phyloP scores from a whole-genome alignment of 2,113 vertebrate species.

The Cettia cetti region DNA sequence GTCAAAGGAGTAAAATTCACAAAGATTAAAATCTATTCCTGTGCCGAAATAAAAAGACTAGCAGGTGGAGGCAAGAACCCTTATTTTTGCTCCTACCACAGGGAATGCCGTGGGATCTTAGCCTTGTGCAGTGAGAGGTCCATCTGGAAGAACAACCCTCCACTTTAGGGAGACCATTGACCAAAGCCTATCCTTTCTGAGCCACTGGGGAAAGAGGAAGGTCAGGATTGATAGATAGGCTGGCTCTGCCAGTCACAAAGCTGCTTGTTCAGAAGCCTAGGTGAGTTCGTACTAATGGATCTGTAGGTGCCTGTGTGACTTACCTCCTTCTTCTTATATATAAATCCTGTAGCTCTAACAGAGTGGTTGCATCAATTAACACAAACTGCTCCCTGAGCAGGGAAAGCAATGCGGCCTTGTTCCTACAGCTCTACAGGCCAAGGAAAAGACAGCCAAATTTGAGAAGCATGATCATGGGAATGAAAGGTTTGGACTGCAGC shows the following conservation, averaged over 20 bases:
- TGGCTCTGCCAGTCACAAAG: neutral
- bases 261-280: neutral
- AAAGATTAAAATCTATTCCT: neutral
- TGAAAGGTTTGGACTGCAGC: neutral
- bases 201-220: neutral
- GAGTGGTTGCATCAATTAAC: neutral
- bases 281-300: neutral
- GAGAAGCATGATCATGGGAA: neutral
- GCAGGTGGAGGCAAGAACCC: neutral
- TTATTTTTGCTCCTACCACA: neutral
- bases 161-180: neutral
- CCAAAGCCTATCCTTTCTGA: neutral
- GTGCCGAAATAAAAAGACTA: neutral
- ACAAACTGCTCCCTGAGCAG: neutral
- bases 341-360: neutral
- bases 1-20: neutral
- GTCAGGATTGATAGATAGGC: neutral
- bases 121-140: neutral
- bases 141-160: neutral
- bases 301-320: neutral
- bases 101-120: neutral
- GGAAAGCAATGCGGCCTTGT: accelerated
- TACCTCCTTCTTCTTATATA: neutral
- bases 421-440: neutral
- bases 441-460: neutral